These are phyloP conservation scores for Trichogramma dendrolimi DNA, from an alignment of 2,888 invertebrate species.

Conservation along the genomic window DNA sequence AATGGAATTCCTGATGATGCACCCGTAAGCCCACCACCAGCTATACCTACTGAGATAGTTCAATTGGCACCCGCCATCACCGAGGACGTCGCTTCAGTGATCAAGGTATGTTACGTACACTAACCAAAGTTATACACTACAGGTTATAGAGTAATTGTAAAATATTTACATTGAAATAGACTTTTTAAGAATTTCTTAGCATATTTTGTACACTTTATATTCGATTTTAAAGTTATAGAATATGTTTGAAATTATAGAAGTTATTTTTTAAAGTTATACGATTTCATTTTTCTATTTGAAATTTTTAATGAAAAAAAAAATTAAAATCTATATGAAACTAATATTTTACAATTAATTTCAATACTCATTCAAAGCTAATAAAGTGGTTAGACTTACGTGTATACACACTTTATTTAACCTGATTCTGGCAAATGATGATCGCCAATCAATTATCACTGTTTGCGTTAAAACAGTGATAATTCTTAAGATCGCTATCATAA, in stretches of 20 bases:
- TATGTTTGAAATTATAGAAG: too few relatives aligned
- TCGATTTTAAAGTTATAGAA: too few relatives aligned
- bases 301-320: too few relatives aligned
- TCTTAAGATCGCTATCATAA: constrained; percentile 37
- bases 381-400: not conserved
- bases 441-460: constrained; percentile 41
- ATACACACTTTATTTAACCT: not conserved
- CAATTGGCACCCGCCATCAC: constrained; percentile 46
- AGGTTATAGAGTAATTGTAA: not conserved
- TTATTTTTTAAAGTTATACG: too few relatives aligned
- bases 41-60: constrained; percentile 39
- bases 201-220: too few relatives aligned
- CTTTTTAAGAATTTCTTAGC: too few relatives aligned
- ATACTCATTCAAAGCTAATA: not conserved
- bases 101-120: constrained; percentile 39
- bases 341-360: too few relatives aligned
- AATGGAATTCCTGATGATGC: constrained; percentile 39
- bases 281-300: too few relatives aligned
- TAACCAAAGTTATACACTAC: not conserved
- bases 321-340: too few relatives aligned
- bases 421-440: constrained; percentile 44
- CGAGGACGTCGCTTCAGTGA: constrained; percentile 50
- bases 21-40: constrained; percentile 42
- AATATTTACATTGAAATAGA: too few relatives aligned
- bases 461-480: constrained; percentile 36